Percentiles rank a stretch among this genome's conserved stretches.
phyloP scores from a whole-genome alignment of 2,113 vertebrate genomes.

The Crotalus horridus region DNA sequence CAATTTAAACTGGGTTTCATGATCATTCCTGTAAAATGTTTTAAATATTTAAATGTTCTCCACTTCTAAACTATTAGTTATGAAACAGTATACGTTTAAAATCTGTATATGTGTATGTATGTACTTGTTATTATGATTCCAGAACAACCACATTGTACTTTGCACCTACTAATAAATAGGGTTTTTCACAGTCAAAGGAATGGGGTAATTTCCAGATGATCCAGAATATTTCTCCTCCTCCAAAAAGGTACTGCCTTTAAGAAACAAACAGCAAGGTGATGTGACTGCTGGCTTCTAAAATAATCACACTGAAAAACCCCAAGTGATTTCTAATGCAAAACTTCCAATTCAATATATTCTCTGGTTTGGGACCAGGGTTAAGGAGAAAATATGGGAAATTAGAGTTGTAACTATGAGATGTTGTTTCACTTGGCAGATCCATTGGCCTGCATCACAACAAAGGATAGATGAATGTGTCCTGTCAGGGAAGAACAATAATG shows the following conservation, averaged over 20 bases:
- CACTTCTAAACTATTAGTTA: not conserved
- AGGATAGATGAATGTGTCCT: constrained; percentile 95
- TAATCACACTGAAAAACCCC: not conserved
- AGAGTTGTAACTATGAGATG: not conserved
- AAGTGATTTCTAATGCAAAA: not conserved
- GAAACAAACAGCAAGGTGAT: not conserved
- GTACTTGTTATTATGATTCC: not conserved
- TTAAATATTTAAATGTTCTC: not conserved
- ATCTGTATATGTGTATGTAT: not conserved
- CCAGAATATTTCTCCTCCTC: not conserved
- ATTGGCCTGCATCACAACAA: constrained; percentile 90
- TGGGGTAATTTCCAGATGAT: too few relatives aligned
- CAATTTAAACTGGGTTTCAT: not conserved
- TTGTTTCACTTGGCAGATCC: constrained; percentile 77
- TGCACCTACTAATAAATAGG: not conserved
- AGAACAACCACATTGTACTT: not conserved
- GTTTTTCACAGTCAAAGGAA: not conserved
- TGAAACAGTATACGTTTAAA: not conserved
- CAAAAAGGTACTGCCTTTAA: not conserved
- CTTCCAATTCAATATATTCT: not conserved
- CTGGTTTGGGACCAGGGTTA: not conserved
- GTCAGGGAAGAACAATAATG: constrained; percentile 94
- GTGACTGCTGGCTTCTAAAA: not conserved
- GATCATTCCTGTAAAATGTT: not conserved
- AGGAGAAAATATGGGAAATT: not conserved